Base-by-base conservation (phyloP, 2,888 invertebrate genomes). In the Sinotaia quadrata region DNA sequence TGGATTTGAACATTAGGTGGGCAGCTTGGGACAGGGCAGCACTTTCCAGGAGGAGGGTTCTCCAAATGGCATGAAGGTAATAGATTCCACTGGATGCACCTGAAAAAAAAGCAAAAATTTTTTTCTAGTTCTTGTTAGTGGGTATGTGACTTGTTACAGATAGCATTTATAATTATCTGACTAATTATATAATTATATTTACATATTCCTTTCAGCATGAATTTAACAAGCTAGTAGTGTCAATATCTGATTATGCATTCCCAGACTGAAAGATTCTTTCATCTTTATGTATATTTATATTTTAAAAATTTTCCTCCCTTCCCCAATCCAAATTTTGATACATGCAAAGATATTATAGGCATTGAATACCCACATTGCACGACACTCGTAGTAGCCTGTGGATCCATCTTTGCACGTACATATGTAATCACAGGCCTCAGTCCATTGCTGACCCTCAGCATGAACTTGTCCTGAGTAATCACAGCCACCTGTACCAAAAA, bases 1-100 rank as follows among this genome's bases (percentile, higher is more conserved):
- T 58, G 57, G 52, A 69, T 54, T 8, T 59, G 31, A 41, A 69
- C 63, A 27, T 44, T 63, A 7, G 69, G 15, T 10, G 69, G 69
- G 36, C 69, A 69, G 52, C 41, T 59, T 10, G 69, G 65, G 15
- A 59, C 60, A 33, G 37, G 27, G 59, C 69, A 69, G 52, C 69
- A 69, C 41, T 58, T 52, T 24, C 69, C 69, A 10, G 69, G 69
- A 27, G 65, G 65, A 4, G 69, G 69, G 21, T 63, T 10, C 8
- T 52, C 58, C 59, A 69, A 29, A 47, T 63, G 63, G 27, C 69
- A 69, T 24, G n/a, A 27, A 24, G 34, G 31, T 15, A 63, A 60
- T 33, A 65, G 52, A 18, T 69, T 65, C 69, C 69, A 69, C 41
- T 52, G 57, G 18, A 69, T 54, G 59, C 69, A 69, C 52, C 69